phyloP scores from a whole-genome alignment of 2,797 vertebrate species.

The Myiotriccus ornatus region DNA sequence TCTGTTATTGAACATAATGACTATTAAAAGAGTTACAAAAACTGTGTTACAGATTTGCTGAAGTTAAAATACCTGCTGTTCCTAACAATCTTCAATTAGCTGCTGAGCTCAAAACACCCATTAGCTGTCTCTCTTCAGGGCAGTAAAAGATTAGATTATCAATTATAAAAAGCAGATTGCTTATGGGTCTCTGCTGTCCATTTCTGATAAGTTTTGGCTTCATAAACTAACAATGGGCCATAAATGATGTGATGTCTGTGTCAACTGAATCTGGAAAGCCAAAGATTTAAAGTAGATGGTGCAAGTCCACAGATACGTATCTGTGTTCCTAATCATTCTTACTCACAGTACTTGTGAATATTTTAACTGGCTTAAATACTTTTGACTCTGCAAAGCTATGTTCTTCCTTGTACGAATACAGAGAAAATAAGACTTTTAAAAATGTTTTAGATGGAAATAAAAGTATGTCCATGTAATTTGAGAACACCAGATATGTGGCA shows the following conservation, averaged over 20 bases:
- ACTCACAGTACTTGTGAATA: slow-evolving; percentile 13
- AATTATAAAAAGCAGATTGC: neutral
- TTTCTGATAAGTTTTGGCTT: slow-evolving; percentile 34
- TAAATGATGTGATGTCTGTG: neutral
- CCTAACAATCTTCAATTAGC: neutral
- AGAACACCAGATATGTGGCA: neutral
- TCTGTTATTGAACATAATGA: neutral
- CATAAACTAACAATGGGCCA: slow-evolving; percentile 7
- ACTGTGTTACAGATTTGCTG: neutral
- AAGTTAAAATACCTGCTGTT: neutral
- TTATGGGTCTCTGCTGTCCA: neutral
- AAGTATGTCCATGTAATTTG: neutral
- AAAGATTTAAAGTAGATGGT: slow-evolving; percentile 26
- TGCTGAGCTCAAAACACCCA: neutral
- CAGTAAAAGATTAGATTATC: neutral
- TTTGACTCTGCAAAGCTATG: neutral
- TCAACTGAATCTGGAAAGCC: neutral
- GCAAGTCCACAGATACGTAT: slow-evolving; percentile 19
- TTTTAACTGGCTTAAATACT: neutral
- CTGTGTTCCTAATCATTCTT: slow-evolving; percentile 32
- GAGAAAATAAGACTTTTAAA: neutral
- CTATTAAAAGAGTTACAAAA: neutral
- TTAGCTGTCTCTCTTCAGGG: neutral
- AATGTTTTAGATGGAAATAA: neutral
- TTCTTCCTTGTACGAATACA: neutral